These are phyloP conservation scores for Quadriops clusia DNA, from an alignment of 2,888 invertebrate genomes.

Conservation along the genomic window DNA sequence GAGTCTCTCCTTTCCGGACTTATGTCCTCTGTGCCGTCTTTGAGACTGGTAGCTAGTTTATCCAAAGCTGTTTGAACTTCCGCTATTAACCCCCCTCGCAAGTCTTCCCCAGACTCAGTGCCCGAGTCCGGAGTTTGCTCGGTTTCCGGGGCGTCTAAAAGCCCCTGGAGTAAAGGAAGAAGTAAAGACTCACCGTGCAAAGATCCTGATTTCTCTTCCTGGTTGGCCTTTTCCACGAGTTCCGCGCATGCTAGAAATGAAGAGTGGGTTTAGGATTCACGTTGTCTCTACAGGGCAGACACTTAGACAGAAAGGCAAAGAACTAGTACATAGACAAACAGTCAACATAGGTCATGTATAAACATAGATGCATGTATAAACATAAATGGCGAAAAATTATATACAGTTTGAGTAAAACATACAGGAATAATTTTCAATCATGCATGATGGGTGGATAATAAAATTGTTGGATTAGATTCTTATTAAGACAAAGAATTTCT, in stretches of 20 bases:
- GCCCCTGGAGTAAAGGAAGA: constrained; percentile 54
- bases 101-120: constrained; percentile 59
- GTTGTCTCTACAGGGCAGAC: too few relatives aligned
- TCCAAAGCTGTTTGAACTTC: constrained; percentile 38
- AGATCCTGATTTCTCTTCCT: constrained; percentile 12
- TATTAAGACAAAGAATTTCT: too few relatives aligned
- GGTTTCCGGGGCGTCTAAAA: constrained; percentile 41
- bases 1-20: constrained; percentile 65
- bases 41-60: constrained; percentile 33
- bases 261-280: too few relatives aligned
- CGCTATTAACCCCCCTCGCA: constrained; percentile 43
- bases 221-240: constrained; percentile 35
- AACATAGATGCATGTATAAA: too few relatives aligned
- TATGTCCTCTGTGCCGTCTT: constrained; percentile 33
- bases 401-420: too few relatives aligned
- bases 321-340: too few relatives aligned
- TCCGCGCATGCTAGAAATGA: constrained; percentile 39
- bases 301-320: too few relatives aligned
- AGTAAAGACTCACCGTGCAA: constrained; percentile 66
- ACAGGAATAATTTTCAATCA: too few relatives aligned
- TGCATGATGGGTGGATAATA: too few relatives aligned
- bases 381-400: too few relatives aligned
- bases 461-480: too few relatives aligned
- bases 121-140: constrained; percentile 47
- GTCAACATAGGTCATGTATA: too few relatives aligned